Conservation (phyloP, 2,113 vertebrate genomes). For the Gasterosteus aculeatus region DNA sequence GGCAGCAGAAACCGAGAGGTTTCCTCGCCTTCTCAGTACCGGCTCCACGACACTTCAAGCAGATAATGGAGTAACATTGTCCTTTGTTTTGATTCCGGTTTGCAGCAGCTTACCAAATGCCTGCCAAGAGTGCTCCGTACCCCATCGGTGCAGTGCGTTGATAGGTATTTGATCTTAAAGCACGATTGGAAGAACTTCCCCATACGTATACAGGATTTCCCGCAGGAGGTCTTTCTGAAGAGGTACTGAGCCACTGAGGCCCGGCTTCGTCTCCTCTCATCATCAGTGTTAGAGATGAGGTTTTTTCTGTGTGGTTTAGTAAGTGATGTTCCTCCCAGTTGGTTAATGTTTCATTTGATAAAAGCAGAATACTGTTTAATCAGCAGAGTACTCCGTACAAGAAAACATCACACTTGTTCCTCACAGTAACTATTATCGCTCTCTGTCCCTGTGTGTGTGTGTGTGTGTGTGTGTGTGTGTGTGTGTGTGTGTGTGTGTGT, state of each 20-base stretch:
- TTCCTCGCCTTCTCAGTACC: no score
- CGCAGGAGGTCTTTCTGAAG: background rate
- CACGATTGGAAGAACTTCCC: background rate
- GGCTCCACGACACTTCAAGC: background rate
- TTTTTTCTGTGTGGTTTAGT: background rate
- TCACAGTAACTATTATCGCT: slow-evolving; percentile 11
- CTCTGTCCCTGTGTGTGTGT: slow-evolving; percentile 28
- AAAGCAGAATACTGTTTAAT: background rate
- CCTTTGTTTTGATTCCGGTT: background rate
- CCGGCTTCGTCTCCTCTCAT: background rate
- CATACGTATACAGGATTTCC: background rate
- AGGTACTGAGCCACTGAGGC: background rate
- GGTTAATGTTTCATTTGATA: background rate
- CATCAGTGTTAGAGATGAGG: background rate
- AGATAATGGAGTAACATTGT: background rate
- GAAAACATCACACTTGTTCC: slow-evolving; percentile 4
- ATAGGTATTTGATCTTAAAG: background rate
- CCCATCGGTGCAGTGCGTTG: no score
- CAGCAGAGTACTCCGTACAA: slow-evolving; percentile 1
- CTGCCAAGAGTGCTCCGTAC: no score
- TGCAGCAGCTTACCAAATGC: background rate
- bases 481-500: slow-evolving; percentile 29
- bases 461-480: slow-evolving; percentile 24
- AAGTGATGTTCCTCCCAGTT: background rate
- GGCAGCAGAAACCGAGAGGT: background rate